Base-by-base conservation (phyloP, 1,140 invertebrate species). In the Heterodera carotae region DNA sequence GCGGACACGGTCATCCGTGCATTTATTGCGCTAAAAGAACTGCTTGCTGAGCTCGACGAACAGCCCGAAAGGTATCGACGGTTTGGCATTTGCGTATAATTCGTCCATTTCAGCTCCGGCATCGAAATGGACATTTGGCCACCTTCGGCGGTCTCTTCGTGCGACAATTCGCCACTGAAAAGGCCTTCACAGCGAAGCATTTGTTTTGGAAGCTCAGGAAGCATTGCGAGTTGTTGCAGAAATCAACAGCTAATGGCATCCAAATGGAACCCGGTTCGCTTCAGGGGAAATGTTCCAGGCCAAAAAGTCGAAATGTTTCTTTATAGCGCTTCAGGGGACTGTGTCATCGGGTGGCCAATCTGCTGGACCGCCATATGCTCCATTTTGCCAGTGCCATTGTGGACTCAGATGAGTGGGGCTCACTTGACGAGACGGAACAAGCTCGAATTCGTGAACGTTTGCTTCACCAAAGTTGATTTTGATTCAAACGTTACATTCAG, bases 361-460 rank as follows among this genome's bases (percentile, higher is more conserved):
- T 88, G 22, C 43, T 75, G 15, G 86, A 86, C 36, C 84, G 79
- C 27, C 85, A 88, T 77, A 72, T 86, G 4, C 76, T 86, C 1
- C 85, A 86, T 64, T 86, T 85, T 75, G 85, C 85, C 12, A 80
- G 77, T 36, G 85, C 86, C 0, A 84, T 86, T 1, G 79, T 88
- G 43, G 83, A 88, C 48, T 76, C 76, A 15, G 76, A 83, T 7
- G 81, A 80, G 12, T 86, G 85, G 82, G 27, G 29, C 62, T 70
- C 83, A 31, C 71, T 86, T 31, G 80, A 48, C 48, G 10, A n/a
- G 4, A 36, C 72, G 36, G 84, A 85, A 22, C 85, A 86, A 56
- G 69, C 59, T 3, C 73, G 85, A 66, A 86, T 86, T 33, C 66
- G 87, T 75, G 84, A 86, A 67, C 70, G 83, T 86, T 48, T 76